Conservation (phyloP, 2,113 vertebrate genomes). For the Cinclus mexicanus region DNA sequence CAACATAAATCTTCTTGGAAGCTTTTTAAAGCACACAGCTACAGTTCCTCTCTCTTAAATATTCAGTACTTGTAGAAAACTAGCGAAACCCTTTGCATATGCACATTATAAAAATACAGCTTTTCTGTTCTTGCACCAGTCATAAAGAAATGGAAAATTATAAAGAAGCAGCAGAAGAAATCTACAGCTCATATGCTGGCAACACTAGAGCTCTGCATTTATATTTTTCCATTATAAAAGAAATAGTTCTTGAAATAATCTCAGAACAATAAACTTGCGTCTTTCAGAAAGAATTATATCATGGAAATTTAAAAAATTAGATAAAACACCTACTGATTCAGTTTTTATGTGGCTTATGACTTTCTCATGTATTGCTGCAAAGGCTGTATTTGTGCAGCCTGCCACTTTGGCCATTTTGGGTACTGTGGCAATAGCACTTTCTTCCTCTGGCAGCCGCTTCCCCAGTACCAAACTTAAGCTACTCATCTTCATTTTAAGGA, state of each 20-base stretch:
- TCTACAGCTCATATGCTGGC: neutral
- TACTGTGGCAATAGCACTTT: neutral
- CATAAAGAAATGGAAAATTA: neutral
- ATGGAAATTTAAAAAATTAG: neutral
- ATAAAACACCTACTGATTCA: neutral
- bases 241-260: slow-evolving; percentile 25
- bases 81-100: neutral
- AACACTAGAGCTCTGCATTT: neutral
- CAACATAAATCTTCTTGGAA: neutral
- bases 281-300: slow-evolving; percentile 5
- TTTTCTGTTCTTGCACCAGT: neutral
- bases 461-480: neutral
- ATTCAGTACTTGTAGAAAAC: neutral
- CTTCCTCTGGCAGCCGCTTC: neutral
- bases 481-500: neutral
- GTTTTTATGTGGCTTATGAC: neutral
- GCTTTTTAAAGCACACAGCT: neutral
- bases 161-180: neutral
- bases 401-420: neutral
- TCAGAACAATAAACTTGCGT: neutral
- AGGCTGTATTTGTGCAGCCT: neutral
- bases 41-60: neutral
- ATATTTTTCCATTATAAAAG: slow-evolving; percentile 14
- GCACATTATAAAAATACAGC: neutral
- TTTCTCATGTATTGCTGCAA: neutral